Base-by-base conservation (phyloP, 1,140 invertebrate genomes). In the Zaprionus tsacasi region DNA sequence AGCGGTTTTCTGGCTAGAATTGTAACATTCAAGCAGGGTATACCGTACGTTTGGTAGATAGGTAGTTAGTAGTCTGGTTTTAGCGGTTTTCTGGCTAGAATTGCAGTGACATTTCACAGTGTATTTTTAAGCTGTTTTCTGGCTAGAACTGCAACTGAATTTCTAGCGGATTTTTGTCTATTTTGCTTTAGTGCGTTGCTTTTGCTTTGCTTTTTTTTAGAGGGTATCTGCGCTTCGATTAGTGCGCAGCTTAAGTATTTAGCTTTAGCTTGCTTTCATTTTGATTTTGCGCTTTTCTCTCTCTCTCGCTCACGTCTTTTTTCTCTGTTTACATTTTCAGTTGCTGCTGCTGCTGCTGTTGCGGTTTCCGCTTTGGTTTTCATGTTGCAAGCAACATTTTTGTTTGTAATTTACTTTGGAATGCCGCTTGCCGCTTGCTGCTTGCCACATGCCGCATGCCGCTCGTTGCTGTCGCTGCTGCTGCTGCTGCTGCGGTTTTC, bases 401-500 rank as follows among this genome's bases (percentile, higher is more conserved):
- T 87, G 83, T 80, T 87, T 82, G 83, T 88, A 87, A 87, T 87
- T 87, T 87, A 88, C 64, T 87, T 88, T 82, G 83, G 83, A 87
- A 87, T 87, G 83, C 79, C 54, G 80, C 59, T 64, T 56, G 10
- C 35, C 10, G 25, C 59, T 7, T 38, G 56, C 52, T 38, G 25
- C 27, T n/a, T 65, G 35, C 35, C 63, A 21, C 35, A 10, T 72
- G 35, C 36, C 52, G 66, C 27, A n/a, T n/a, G n/a, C n/a, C n/a
- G n/a, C n/a, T n/a, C n/a, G n/a, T n/a, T 38, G 56, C 6, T 30
- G 27, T 54, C 25, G 43, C 21, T 33, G 61, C 48, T 58, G 56
- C 40, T 48, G 36, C 25, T 21, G 10, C 48, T 40, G 57, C 43
- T 72, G 81, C 81, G 77, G 72, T 79, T 87, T 87, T 82, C 83